Evolutionary conservation across 23 tunicate species (phyloP).

Genomic region (Ciona savignyi): DNA sequence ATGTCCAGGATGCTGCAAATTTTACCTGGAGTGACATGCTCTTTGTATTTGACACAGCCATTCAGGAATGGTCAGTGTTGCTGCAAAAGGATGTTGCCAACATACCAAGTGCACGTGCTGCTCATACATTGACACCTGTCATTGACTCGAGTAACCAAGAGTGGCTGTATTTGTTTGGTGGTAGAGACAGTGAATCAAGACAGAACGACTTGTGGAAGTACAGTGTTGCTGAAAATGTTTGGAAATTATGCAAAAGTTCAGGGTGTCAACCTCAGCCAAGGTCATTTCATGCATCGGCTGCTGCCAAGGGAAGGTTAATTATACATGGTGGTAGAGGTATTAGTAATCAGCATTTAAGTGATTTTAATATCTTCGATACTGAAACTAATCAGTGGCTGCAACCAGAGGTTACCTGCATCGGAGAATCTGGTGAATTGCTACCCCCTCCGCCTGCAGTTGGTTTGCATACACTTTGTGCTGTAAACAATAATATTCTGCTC

Average conservation of each 20-base stretch:
- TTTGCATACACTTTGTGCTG: constrained; percentile 41
- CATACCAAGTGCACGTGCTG: constrained; percentile 67
- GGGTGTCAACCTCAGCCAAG: constrained; percentile 61
- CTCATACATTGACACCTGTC: constrained; percentile 35
- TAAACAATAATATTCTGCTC: constrained; percentile 13
- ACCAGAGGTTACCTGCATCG: constrained; percentile 13
- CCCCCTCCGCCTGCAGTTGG: constrained; percentile 51
- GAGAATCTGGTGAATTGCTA: neutral
- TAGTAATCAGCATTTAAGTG: constrained; percentile 55
- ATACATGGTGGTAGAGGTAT: constrained; percentile 62
- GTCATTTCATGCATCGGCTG: constrained; percentile 56
- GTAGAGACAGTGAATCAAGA: constrained; percentile 44
- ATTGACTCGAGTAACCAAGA: constrained; percentile 10
- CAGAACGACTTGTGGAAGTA: constrained; percentile 66
- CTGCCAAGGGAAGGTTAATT: constrained; percentile 34
- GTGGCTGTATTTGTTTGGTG: constrained; percentile 61
- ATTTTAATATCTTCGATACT: constrained; percentile 47
- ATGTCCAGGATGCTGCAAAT: constrained; percentile 55
- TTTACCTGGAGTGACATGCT: constrained; percentile 71
- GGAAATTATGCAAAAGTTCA: constrained; percentile 26
- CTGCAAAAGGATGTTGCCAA: neutral
- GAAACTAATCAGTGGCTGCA: constrained; percentile 62
- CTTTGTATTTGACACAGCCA: constrained; percentile 27
- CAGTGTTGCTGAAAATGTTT: constrained; percentile 6
- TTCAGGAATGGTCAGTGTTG: constrained; percentile 32